Conservation (phyloP, 1,140 invertebrate genomes). For the Magallana gigas region DNA sequence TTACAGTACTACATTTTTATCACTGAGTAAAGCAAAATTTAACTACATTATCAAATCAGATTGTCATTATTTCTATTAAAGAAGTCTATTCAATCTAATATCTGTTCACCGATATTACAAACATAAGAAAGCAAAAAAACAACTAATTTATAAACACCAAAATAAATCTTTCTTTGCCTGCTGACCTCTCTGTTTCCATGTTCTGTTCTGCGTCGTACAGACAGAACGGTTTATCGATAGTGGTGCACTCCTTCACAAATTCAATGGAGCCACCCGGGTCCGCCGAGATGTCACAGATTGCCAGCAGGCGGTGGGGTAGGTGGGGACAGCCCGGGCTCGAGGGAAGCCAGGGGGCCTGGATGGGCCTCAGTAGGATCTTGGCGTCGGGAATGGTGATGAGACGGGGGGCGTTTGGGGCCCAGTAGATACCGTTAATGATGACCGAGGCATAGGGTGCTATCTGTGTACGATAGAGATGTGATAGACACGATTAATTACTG, state of each 20-base stretch:
- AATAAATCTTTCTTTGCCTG: no score
- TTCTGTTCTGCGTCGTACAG: conserved; percentile 99
- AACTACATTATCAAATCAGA: no score
- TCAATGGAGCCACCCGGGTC: conserved; percentile 99
- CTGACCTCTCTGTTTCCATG: conserved; percentile 94
- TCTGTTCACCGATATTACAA: no score
- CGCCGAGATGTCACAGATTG: conserved; percentile 98
- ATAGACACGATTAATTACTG: no score
- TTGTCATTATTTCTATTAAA: no score
- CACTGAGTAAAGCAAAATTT: no score
- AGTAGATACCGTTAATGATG: conserved; percentile 99
- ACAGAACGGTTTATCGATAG: conserved; percentile 99
- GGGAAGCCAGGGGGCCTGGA: conserved; percentile 94
- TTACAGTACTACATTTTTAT: no score
- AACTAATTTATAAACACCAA: no score
- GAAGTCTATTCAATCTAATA: no score
- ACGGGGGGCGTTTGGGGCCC: conserved; percentile 97
- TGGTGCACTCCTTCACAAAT: conserved; percentile 99
- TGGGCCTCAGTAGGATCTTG: conserved; percentile 93
- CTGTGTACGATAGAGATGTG: conserved; percentile 76
- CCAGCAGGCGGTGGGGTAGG: conserved; percentile 88
- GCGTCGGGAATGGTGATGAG: conserved; percentile 98
- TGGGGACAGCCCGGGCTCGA: conserved; percentile 89
- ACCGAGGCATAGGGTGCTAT: conserved; percentile 98
- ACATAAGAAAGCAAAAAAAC: no score